These are phyloP conservation scores for Ascaphus truei DNA, from an alignment of 2,113 vertebrate species.

Conservation along the genomic window DNA sequence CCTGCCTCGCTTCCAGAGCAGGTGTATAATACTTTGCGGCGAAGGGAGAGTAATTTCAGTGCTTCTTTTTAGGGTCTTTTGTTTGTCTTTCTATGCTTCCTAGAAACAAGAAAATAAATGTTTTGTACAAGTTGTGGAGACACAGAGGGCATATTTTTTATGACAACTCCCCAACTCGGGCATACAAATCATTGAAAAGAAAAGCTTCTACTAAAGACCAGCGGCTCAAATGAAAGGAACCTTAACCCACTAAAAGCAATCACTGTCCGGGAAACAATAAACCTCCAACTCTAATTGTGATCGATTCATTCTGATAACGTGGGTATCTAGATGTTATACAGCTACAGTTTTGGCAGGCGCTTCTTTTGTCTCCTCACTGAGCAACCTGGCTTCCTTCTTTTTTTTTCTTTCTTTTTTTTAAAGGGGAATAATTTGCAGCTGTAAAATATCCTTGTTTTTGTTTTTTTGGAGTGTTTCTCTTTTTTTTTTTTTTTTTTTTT, in stretches of 20 bases:
- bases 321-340: conserved; percentile 65
- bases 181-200: conserved; percentile 70
- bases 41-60: conserved; percentile 91
- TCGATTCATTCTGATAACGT: conserved; percentile 83
- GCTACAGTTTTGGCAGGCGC: conserved; percentile 69
- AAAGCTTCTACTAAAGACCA: conserved; percentile 67
- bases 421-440: conserved; percentile 70
- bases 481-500: conserved; percentile 21
- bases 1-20: neutral
- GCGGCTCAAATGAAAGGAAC: conserved; percentile 38
- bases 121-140: conserved; percentile 51
- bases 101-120: conserved; percentile 68
- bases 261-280: conserved; percentile 78
- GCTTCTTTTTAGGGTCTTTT: conserved; percentile 65
- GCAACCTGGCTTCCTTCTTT: conserved; percentile 55
- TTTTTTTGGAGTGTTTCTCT: conserved; percentile 63
- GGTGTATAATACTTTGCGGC: conserved; percentile 72
- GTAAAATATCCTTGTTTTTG: conserved; percentile 90
- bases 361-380: conserved; percentile 79
- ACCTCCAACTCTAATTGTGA: conserved; percentile 80
- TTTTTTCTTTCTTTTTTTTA: conserved; percentile 43
- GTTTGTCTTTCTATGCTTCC: conserved; percentile 71
- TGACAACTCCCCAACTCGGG: neutral
- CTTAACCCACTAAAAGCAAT: conserved; percentile 63
- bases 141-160: neutral